Conservation (phyloP, 2,797 vertebrate species). For the Microctenopoma lineatum region DNA sequence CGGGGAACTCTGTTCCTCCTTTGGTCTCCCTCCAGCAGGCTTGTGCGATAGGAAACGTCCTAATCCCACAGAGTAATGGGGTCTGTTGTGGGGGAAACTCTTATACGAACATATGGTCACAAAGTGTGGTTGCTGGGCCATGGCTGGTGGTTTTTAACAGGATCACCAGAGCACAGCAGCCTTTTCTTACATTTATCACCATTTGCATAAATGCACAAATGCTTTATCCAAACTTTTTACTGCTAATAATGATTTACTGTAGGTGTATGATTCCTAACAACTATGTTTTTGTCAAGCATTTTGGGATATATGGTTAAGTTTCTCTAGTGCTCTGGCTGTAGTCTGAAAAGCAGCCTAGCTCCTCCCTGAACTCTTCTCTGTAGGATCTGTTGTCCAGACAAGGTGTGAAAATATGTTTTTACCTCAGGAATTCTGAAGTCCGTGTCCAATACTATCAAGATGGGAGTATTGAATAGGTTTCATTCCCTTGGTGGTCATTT, state of each 20-base stretch:
- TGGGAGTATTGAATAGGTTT: constrained; percentile 43
- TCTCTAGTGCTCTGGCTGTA: background rate
- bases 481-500: constrained; percentile 54
- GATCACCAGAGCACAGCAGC: constrained; percentile 33
- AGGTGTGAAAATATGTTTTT: constrained; percentile 56
- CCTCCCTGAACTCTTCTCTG: background rate
- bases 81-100: constrained; percentile 48
- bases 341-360: background rate
- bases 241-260: background rate
- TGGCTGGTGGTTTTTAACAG: constrained; percentile 36
- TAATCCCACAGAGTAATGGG: constrained; percentile 50
- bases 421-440: constrained; percentile 44
- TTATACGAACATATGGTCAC: constrained; percentile 51
- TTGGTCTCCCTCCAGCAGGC: constrained; percentile 52
- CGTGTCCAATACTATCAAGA: constrained; percentile 64
- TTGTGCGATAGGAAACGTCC: constrained; percentile 51
- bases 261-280: background rate
- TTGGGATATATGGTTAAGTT: background rate
- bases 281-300: constrained; percentile 1
- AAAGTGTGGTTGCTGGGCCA: constrained; percentile 44
- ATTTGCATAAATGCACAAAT: constrained; percentile 37
- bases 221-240: constrained; percentile 6
- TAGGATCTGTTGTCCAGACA: constrained; percentile 32
- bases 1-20: constrained; percentile 29
- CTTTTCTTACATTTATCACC: constrained; percentile 12